A percentile compares a stretch with the other conserved stretches of the same genome.
phyloP scores from a whole-genome alignment of 1,140 invertebrate species.

The Globodera rostochiensis region DNA sequence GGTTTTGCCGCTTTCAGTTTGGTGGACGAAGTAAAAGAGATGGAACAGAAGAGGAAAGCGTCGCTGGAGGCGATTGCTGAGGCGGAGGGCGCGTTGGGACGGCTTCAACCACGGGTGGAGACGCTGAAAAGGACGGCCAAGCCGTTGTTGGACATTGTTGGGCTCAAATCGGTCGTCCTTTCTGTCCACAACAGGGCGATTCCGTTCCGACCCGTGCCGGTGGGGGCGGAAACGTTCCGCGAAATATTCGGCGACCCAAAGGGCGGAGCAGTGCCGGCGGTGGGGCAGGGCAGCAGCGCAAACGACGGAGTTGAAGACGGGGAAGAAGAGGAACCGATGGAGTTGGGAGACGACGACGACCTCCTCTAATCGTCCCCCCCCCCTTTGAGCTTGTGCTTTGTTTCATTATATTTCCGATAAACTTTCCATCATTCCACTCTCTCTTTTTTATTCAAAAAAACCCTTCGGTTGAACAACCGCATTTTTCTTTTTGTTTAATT shows the following conservation, averaged over 20 bases:
- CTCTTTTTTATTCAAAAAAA: background rate
- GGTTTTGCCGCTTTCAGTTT: background rate
- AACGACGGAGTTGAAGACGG: background rate
- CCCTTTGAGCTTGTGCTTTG: background rate
- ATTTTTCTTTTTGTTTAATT: background rate
- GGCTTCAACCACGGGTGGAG: conserved; percentile 27
- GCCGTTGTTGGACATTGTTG: conserved; percentile 35
- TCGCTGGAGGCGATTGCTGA: conserved; percentile 24
- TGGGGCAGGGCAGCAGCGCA: background rate
- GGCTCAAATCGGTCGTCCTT: conserved; percentile 23
- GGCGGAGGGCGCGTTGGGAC: conserved; percentile 29
- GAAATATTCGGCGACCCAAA: conserved; percentile 3
- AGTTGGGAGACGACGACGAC: background rate
- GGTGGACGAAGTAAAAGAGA: background rate
- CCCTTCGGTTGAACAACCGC: background rate
- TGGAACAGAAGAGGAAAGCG: background rate
- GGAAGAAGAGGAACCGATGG: background rate
- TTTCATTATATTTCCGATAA: too few species aligned
- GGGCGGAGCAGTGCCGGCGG: background rate
- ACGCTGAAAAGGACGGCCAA: conserved; percentile 33
- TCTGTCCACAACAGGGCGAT: conserved; percentile 5
- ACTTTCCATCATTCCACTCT: background rate
- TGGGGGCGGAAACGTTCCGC: conserved; percentile 1
- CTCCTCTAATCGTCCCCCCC: background rate
- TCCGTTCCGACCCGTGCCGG: conserved; percentile 3